phyloP scores from a whole-genome alignment of 2,797 vertebrate species.

The Phalloptychus januarius region DNA sequence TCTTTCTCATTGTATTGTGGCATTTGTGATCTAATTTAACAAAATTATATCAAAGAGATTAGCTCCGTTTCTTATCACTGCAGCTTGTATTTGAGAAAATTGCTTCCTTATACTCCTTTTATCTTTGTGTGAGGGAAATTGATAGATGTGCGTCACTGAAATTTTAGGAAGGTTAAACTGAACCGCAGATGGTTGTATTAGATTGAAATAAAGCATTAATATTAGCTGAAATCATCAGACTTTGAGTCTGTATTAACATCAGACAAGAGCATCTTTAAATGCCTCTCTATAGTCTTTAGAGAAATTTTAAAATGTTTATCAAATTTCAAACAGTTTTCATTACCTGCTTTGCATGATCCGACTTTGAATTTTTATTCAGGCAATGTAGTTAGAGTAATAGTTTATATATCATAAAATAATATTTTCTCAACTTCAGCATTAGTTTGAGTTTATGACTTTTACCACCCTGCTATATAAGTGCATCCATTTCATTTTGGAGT shows the following conservation, averaged over 20 bases:
- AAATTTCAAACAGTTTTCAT: background rate
- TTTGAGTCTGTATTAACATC: background rate
- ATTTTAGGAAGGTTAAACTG: background rate
- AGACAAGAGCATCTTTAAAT: background rate
- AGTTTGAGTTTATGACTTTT: background rate
- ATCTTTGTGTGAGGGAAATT: conserved; percentile 43
- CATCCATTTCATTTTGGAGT: background rate
- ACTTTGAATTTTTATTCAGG: background rate
- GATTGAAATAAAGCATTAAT: background rate
- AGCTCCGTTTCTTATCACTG: conserved; percentile 51
- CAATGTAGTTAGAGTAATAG: background rate
- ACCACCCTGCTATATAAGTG: background rate
- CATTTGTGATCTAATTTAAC: conserved; percentile 45
- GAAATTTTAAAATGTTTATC: background rate
- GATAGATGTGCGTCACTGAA: conserved; percentile 22
- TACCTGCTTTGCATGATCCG: background rate
- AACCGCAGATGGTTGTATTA: conserved; percentile 1
- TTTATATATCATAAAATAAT: background rate
- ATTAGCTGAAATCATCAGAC: background rate
- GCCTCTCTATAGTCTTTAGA: background rate
- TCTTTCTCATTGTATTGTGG: conserved; percentile 27
- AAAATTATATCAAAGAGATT: conserved; percentile 51
- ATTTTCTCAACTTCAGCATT: background rate
- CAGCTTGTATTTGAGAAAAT: conserved; percentile 42
- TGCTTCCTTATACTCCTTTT: conserved; percentile 46